These are phyloP conservation scores for Pandemis cinnamomeana DNA, from an alignment of 2,888 invertebrate genomes.

Conservation along the genomic window DNA sequence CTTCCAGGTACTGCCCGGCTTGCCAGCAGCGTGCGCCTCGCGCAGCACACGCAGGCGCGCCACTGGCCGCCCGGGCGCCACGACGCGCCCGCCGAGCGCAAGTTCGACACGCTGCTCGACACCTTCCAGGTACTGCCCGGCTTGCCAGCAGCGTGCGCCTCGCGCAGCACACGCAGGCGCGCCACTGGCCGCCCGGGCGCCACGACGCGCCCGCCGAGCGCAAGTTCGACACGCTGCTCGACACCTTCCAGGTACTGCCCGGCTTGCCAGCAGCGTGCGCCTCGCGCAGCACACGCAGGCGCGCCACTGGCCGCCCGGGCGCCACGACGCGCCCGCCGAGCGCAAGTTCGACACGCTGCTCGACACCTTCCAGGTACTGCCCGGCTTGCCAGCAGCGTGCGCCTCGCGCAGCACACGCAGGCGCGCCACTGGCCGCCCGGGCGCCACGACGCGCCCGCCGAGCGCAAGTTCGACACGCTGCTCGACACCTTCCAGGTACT, in stretches of 20 bases:
- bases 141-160: conserved; percentile 94
- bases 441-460: conserved; percentile 84
- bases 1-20: conserved; percentile 88
- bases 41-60: conserved; percentile 93
- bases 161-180: conserved; percentile 93
- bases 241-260: conserved; percentile 88
- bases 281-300: conserved; percentile 94
- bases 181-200: conserved; percentile 89
- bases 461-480: conserved; percentile 84
- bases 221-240: conserved; percentile 85
- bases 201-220: conserved; percentile 85
- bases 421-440: conserved; percentile 91
- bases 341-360: conserved; percentile 85
- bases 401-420: conserved; percentile 94
- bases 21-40: conserved; percentile 93
- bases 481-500: conserved; percentile 88
- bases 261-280: conserved; percentile 93
- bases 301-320: conserved; percentile 90
- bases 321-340: conserved; percentile 85
- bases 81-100: conserved; percentile 85
- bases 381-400: conserved; percentile 93
- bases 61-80: conserved; percentile 89
- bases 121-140: conserved; percentile 89
- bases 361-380: conserved; percentile 87
- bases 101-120: conserved; percentile 85